These are phyloP conservation scores for Phrynocephalus forsythii DNA, from an alignment of 2,797 vertebrate genomes.

Conservation along the genomic window DNA sequence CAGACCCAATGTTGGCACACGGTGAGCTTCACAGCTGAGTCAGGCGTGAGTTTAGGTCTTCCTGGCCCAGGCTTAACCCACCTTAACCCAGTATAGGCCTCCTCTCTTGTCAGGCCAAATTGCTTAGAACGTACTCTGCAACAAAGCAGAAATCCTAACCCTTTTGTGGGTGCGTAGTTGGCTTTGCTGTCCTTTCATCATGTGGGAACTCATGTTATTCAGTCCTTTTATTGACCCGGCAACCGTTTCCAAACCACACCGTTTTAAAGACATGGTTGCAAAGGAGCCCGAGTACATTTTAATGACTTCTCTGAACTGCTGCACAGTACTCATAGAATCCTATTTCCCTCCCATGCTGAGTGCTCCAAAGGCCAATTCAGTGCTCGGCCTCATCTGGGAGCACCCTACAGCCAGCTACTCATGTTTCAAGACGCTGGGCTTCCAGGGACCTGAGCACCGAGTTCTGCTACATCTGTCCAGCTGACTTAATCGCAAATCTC, in stretches of 20 bases:
- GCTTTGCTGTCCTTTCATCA: background rate
- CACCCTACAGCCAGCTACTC: too few relatives aligned
- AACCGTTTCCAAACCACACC: background rate
- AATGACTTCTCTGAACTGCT: background rate
- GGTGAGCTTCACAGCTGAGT: too few relatives aligned
- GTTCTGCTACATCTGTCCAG: background rate
- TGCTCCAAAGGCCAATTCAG: background rate
- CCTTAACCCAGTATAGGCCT: background rate
- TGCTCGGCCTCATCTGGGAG: background rate
- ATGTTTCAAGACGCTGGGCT: background rate
- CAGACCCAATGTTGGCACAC: background rate
- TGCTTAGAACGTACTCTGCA: background rate
- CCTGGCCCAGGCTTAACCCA: background rate
- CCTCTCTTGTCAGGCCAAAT: too few relatives aligned
- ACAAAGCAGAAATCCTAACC: background rate
- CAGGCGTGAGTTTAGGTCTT: too few relatives aligned
- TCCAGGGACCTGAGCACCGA: background rate
- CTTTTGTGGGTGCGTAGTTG: background rate
- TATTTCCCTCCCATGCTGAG: background rate
- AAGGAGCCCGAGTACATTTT: background rate
- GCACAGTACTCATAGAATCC: too few relatives aligned
- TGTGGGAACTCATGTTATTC: background rate
- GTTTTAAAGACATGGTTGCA: background rate
- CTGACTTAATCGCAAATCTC: background rate
- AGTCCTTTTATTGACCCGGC: background rate